Evolutionary conservation across 2,797 vertebrate genomes (phyloP), one percentile per base, ranked within the genome.

Genomic region (Sebastes taczanowskii): DNA sequence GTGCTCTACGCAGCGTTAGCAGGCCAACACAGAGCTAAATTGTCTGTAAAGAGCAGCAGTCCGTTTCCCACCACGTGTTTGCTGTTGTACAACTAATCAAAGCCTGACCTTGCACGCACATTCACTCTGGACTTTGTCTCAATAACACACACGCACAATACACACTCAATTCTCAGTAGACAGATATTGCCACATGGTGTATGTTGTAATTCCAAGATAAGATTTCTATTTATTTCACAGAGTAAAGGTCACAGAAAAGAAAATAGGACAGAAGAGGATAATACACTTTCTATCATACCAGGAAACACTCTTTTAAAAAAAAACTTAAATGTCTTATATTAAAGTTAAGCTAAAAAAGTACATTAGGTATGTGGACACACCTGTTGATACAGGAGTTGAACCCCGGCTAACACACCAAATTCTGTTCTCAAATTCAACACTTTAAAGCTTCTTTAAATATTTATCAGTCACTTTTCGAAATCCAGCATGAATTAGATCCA

Each of bases 161-260:
- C 6, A 32, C 66, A 55, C 49, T 25, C 27, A 56, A 6, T 63
- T 78, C 61, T 38, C 25, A 68, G 58, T 29, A 46, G 27, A 27
- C 14, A 23, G 11, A 27, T 42, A 32, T 82, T 81, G 74, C 67
- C 75, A 72, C 66, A 82, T 23, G 29, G 2, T 27, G 11, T 8
- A 35, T 84, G 78, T 77, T 59, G 80, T 77, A 81, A 75, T 60
- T 32, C 5, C 3, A 25, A 79, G 89, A 86, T 86, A 84, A 86
- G 78, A 70, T 56, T 30, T 71, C 72, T 64, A 62, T 71, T 75
- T 64, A 62, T 66, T 59, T 60, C 76, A 55, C 49, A 52, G 74
- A n/a, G 6, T n/a, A 42, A 74, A 77, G 65, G 70, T 75, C 49
- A 16, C 59, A n/a, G 25, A 66, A 7, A 42, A 69, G 16, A 73